Evolutionary conservation across 2,888 invertebrate species (phyloP).

Genomic region (Coecobrya sp.): DNA sequence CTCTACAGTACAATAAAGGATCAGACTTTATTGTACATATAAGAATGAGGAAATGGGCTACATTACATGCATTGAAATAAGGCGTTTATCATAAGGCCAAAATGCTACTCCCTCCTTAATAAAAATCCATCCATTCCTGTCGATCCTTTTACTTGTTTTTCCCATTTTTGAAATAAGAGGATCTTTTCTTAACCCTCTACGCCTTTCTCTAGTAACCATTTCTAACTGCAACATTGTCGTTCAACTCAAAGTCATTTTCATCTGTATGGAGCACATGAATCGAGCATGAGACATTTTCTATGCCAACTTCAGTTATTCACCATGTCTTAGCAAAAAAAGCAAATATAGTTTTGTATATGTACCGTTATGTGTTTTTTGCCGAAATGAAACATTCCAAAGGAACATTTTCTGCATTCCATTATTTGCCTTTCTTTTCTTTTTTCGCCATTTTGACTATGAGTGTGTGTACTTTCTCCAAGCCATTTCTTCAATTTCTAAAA

Average conservation of each 20-base stretch:
- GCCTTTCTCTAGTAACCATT: slow-evolving; percentile 1
- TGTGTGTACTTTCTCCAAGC: slow-evolving; percentile 55
- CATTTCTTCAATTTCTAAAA: slow-evolving; percentile 73
- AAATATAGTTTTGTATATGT: slow-evolving; percentile 38
- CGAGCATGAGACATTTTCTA: slow-evolving; percentile 33
- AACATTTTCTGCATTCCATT: slow-evolving; percentile 76
- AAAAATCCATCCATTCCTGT: slow-evolving; percentile 65
- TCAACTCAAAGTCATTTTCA: slow-evolving; percentile 41
- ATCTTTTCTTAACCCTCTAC: background rate
- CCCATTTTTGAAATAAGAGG: slow-evolving; percentile 14
- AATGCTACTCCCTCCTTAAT: slow-evolving; percentile 58
- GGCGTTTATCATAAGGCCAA: slow-evolving; percentile 84
- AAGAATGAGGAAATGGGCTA: slow-evolving; percentile 68
- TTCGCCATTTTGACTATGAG: slow-evolving; percentile 9
- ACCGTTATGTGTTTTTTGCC: slow-evolving; percentile 48
- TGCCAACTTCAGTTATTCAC: slow-evolving; percentile 34
- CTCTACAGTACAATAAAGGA: slow-evolving; percentile 65
- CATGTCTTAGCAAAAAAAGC: slow-evolving; percentile 32
- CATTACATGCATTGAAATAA: slow-evolving; percentile 86
- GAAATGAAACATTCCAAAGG: slow-evolving; percentile 69
- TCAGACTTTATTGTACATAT: slow-evolving; percentile 61
- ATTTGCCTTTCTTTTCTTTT: slow-evolving; percentile 41
- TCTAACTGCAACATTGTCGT: slow-evolving; percentile 8
- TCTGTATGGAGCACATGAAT: slow-evolving; percentile 33
- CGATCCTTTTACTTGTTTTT: slow-evolving; percentile 5